phyloP scores from a whole-genome alignment of 2,113 vertebrate species.

The Prinia subflava region DNA sequence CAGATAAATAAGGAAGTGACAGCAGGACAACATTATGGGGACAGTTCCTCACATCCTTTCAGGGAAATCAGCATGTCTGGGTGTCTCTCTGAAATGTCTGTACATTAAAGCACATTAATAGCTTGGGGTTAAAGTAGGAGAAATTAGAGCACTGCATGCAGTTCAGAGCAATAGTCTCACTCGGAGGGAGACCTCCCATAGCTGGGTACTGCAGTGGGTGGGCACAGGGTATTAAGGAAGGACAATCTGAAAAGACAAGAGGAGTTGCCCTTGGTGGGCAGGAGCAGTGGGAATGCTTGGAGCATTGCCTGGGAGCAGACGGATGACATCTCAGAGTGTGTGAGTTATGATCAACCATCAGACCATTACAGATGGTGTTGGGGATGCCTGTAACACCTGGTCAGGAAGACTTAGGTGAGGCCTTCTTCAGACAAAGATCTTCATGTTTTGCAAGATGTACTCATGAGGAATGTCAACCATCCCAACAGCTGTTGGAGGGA shows the following conservation, averaged over 20 bases:
- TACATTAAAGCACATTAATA: neutral
- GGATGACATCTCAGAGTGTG: fast-evolving
- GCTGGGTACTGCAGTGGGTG: fast-evolving
- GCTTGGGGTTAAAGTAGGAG: neutral
- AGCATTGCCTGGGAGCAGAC: fast-evolving
- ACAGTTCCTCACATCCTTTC: neutral
- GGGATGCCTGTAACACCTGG: neutral
- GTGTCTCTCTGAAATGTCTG: neutral
- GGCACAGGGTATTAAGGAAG: neutral
- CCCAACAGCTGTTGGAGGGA: neutral
- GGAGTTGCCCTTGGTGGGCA: neutral
- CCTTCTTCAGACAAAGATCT: neutral
- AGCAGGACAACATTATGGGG: neutral
- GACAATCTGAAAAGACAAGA: fast-evolving
- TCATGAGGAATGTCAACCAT: neutral
- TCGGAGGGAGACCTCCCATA: neutral
- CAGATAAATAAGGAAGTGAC: neutral
- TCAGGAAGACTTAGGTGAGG: neutral
- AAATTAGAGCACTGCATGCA: neutral
- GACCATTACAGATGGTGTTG: fast-evolving
- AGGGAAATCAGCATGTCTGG: neutral
- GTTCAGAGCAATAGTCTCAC: neutral
- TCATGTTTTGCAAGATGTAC: neutral
- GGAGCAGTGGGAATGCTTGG: neutral
- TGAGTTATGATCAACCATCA: neutral